phyloP scores from a whole-genome alignment of 2,888 invertebrate genomes.

The Acanthococcus lagerstroemiae region DNA sequence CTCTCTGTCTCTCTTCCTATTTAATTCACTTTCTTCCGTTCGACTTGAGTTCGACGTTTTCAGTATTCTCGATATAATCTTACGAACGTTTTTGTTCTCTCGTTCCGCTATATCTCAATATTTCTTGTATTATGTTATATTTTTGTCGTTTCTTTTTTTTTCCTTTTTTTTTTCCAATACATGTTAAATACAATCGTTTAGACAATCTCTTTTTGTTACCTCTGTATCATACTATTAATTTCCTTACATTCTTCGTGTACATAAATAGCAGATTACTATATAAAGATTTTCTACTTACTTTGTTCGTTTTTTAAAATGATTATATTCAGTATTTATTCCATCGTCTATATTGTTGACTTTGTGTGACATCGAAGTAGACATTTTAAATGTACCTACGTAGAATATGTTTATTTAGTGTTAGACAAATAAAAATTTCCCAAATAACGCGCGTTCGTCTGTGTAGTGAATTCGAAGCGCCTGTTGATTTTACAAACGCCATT shows the following conservation, averaged over 20 bases:
- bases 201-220: background rate
- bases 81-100: no score
- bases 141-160: background rate
- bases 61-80: background rate
- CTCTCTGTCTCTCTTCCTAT: no score
- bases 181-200: background rate
- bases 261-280: background rate
- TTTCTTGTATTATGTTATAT: background rate
- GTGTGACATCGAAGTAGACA: no score
- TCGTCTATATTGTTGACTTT: no score
- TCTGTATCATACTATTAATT: background rate
- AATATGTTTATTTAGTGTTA: no score
- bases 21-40: background rate
- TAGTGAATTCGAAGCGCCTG: no score
- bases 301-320: no score
- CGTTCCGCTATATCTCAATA: background rate
- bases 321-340: no score
- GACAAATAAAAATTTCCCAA: no score
- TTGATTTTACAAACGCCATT: no score
- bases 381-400: no score
- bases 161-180: background rate
- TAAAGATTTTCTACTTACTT: background rate
- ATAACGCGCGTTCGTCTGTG: no score
- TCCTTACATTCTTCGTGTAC: background rate
- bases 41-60: background rate